Evolutionary conservation across 2,113 vertebrate genomes (phyloP).

Genomic region (Chaenocephalus aceratus): DNA sequence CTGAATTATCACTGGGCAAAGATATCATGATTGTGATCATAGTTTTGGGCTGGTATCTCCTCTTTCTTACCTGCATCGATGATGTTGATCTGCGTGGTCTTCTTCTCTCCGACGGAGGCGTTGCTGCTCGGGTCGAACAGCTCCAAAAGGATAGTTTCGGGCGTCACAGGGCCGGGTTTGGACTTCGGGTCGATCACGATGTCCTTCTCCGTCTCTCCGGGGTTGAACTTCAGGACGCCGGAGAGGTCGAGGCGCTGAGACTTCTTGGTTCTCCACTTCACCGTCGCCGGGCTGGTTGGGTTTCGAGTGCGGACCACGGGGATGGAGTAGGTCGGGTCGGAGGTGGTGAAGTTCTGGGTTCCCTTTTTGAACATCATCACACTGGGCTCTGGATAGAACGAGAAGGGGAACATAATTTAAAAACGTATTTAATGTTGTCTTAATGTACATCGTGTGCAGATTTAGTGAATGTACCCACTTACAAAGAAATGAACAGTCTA

Average conservation of each 20-base stretch:
- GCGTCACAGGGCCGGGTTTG: slow-evolving; percentile 54
- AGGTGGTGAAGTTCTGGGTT: slow-evolving; percentile 76
- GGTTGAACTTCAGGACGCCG: slow-evolving; percentile 74
- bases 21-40: too few relatives aligned
- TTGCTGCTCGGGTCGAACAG: slow-evolving; percentile 82
- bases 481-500: too few relatives aligned
- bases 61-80: slow-evolving; percentile 61
- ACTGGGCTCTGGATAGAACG: slow-evolving; percentile 72
- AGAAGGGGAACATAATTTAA: neutral
- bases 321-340: slow-evolving; percentile 75
- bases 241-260: slow-evolving; percentile 72
- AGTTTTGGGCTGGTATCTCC: too few relatives aligned
- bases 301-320: slow-evolving; percentile 81
- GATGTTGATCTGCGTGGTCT: slow-evolving; percentile 78
- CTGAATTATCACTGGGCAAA: too few relatives aligned
- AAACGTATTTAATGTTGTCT: too few relatives aligned
- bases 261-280: slow-evolving; percentile 82
- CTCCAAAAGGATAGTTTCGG: slow-evolving; percentile 81
- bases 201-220: slow-evolving; percentile 80
- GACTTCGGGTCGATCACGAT: slow-evolving; percentile 74
- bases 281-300: slow-evolving; percentile 65
- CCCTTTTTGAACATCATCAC: slow-evolving; percentile 82
- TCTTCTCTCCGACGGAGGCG: slow-evolving; percentile 75
- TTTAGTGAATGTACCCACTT: too few relatives aligned
- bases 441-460: too few relatives aligned